Percentiles rank a stretch among this genome's conserved stretches.
These are phyloP conservation scores for Syncerus caffer DNA, from an alignment of 2,797 vertebrate species.

Conservation along the genomic window DNA sequence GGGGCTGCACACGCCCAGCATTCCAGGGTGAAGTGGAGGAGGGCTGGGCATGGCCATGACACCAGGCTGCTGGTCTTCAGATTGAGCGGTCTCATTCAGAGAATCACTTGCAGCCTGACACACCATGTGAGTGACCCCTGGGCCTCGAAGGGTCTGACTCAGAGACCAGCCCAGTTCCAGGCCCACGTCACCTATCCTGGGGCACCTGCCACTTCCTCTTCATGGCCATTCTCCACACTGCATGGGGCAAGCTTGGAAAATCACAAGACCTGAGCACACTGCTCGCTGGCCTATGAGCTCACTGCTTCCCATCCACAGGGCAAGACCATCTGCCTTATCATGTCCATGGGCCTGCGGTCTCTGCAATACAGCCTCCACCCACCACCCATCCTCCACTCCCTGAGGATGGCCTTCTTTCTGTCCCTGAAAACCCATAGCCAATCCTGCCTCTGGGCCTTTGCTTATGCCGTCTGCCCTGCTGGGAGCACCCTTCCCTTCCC, in stretches of 20 bases:
- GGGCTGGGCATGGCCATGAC: fast-evolving
- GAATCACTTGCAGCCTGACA: neutral
- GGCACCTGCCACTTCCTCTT: fast-evolving
- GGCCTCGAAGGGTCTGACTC: neutral
- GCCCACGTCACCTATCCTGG: fast-evolving
- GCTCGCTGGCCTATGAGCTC: no score
- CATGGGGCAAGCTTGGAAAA: neutral
- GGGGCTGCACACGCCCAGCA: fast-evolving
- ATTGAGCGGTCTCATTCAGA: fast-evolving
- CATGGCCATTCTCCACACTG: fast-evolving
- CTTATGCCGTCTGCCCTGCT: neutral
- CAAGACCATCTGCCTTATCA: fast-evolving
- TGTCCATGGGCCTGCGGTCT: neutral
- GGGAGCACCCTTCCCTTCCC: fast-evolving
- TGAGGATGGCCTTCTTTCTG: neutral
- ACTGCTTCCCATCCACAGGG: neutral
- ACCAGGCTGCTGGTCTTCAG: neutral
- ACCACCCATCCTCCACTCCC: neutral
- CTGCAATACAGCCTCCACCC: neutral
- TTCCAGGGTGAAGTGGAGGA: neutral
- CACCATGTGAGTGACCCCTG: neutral
- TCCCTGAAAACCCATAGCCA: neutral
- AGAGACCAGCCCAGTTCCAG: neutral
- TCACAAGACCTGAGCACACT: neutral
- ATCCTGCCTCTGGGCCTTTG: neutral